Percentiles rank a stretch among this genome's conserved stretches.
These are phyloP conservation scores for Enteromius viviparus DNA, from an alignment of 2,797 vertebrate genomes.

Conservation along the genomic window DNA sequence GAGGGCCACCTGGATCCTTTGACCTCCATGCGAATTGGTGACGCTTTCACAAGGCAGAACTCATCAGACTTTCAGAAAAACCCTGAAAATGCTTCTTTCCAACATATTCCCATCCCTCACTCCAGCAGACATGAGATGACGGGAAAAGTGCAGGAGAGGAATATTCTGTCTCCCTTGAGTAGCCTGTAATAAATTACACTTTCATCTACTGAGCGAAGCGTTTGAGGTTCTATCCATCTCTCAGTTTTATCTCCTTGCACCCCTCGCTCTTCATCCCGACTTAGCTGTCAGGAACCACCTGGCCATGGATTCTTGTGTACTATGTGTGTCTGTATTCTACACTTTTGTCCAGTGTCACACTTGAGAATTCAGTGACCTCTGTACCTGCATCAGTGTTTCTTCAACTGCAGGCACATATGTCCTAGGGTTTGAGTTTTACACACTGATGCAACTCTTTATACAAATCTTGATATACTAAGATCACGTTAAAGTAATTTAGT, in stretches of 20 bases:
- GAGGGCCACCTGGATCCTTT: constrained; percentile 17
- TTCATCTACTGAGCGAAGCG: constrained; percentile 79
- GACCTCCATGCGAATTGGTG: constrained; percentile 39
- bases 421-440: background rate
- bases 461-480: background rate
- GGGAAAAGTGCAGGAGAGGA: constrained; percentile 77
- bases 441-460: background rate
- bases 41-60: constrained; percentile 33
- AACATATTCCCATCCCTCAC: constrained; percentile 80
- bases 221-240: constrained; percentile 79
- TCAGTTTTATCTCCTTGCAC: constrained; percentile 58
- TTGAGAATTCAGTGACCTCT: constrained; percentile 42
- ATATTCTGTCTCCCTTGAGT: constrained; percentile 81
- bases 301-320: constrained; percentile 54
- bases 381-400: background rate
- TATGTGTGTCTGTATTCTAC: constrained; percentile 43
- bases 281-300: constrained; percentile 62
- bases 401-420: background rate
- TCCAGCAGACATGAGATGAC: constrained; percentile 78
- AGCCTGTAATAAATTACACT: constrained; percentile 85
- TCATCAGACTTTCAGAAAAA: constrained; percentile 54
- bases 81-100: constrained; percentile 59
- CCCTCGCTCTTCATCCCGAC: constrained; percentile 57
- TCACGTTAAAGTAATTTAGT: background rate
- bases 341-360: background rate